phyloP scores from a whole-genome alignment of 2,888 invertebrate genomes.

The Drosophila gaucha region DNA sequence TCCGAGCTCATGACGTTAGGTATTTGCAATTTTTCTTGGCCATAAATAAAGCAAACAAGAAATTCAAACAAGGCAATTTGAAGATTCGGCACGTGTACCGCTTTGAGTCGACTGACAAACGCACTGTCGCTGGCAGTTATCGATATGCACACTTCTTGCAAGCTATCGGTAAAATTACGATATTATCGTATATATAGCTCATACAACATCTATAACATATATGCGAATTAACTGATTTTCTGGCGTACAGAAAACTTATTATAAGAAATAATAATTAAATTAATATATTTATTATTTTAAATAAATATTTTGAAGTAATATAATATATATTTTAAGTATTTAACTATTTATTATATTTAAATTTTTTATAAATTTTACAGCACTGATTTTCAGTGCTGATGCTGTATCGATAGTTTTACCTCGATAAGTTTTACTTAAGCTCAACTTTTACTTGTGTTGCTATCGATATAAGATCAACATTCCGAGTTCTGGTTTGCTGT shows the following conservation, averaged over 20 bases:
- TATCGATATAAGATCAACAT: conserved; percentile 41
- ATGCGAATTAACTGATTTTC: no score
- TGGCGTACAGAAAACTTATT: no score
- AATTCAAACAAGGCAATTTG: conserved; percentile 20
- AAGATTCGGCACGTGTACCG: conserved; percentile 46
- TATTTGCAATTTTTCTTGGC: background rate
- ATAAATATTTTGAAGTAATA: no score
- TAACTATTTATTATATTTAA: background rate
- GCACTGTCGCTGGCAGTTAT: background rate
- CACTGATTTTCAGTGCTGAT: background rate
- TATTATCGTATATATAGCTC: conserved; percentile 2
- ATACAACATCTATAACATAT: no score
- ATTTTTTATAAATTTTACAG: background rate
- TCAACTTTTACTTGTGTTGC: background rate
- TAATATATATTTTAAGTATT: no score
- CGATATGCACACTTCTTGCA: background rate
- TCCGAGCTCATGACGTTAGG: conserved; percentile 40
- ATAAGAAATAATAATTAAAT: background rate
- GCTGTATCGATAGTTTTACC: background rate
- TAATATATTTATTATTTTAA: no score
- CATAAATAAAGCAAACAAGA: conserved; percentile 11
- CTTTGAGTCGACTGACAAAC: background rate
- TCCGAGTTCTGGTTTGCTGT: conserved; percentile 10
- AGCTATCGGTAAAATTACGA: background rate
- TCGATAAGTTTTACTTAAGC: background rate